Base-by-base conservation (phyloP, 2,797 vertebrate species). In the Sparidentex hasta region DNA sequence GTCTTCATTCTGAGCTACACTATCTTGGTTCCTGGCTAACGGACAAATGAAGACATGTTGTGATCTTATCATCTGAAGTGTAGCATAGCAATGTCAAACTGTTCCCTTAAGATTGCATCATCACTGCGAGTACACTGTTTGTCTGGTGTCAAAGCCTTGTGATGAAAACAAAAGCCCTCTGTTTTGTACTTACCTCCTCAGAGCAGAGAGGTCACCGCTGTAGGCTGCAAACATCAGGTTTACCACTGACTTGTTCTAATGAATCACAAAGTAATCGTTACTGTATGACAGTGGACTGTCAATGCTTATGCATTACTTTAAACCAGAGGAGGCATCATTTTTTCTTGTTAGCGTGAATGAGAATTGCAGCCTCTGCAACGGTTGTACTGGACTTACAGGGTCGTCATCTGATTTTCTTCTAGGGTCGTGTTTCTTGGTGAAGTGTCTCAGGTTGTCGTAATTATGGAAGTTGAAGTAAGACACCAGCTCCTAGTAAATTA, bases 401-500 rank as follows among this genome's bases (percentile, higher is more conserved):
- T 96, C 95, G 47, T 97, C 96, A 47, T 95, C 94, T 14, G 93
- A 92, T 75, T 91, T 94, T 78, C 96, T 95, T 51, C 97, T 94
- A 25, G 97, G 97, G 81, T 98, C 97, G 47, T 97, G 91, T 80
- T 97, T 98, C 90, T 94, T 96, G 0, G 94, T 90, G 84, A 97
- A 98, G 88, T 98, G 97, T 83, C 95, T 94, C 90, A 98, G 85
- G 91, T 98, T 97, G 93, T 98, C 97, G 8, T 98, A 98, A 84
- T 98, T 97, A 93, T 98, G 97, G 90, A 98, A 98, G 88, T 97
- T 98, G 87, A 97, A 98, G 58, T 96, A 77, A 27, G 97, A 97
- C 58, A 98, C 96, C 80, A 98, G 75, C 8, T 97, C 97, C 97
- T 98, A 61, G n/a, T 14, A 25, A 78, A 79, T 43, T 25, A 63